These are phyloP conservation scores for Cosmia trapezina DNA, from an alignment of 2,888 invertebrate species.

Conservation along the genomic window DNA sequence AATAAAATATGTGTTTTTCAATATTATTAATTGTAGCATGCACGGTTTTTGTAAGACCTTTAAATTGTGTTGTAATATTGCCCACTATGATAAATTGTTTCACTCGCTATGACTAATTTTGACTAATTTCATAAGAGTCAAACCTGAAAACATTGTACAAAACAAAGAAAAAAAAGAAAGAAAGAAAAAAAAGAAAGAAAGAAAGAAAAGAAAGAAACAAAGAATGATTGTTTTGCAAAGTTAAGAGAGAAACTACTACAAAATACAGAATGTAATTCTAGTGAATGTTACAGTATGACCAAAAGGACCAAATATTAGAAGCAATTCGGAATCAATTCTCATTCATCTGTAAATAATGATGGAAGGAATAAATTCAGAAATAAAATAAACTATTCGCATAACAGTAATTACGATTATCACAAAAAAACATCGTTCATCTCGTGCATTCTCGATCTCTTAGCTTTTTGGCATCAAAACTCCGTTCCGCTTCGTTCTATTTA, in stretches of 20 bases:
- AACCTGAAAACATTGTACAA: neutral
- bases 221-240: neutral
- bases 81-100: neutral
- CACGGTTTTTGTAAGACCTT: neutral
- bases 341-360: neutral
- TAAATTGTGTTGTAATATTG: neutral
- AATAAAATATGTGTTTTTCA: slow-evolving; percentile 30
- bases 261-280: neutral
- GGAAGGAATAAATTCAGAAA: neutral
- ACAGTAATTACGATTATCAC: slow-evolving; percentile 39
- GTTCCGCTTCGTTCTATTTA: slow-evolving; percentile 75
- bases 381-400: slow-evolving; percentile 36
- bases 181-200: too few species aligned
- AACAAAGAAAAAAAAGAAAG: too few species aligned
- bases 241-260: neutral
- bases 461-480: slow-evolving; percentile 59
- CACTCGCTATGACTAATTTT: neutral
- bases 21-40: slow-evolving; percentile 4
- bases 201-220: too few species aligned
- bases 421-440: slow-evolving; percentile 33
- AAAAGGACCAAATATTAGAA: neutral
- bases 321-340: neutral
- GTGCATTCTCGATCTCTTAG: slow-evolving; percentile 46
- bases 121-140: neutral
- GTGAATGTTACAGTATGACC: neutral